A percentile compares a stretch with the other conserved stretches of the same genome.
Evolutionary conservation across 2,113 vertebrate species (phyloP).

Genomic region (Eclectus roratus): DNA sequence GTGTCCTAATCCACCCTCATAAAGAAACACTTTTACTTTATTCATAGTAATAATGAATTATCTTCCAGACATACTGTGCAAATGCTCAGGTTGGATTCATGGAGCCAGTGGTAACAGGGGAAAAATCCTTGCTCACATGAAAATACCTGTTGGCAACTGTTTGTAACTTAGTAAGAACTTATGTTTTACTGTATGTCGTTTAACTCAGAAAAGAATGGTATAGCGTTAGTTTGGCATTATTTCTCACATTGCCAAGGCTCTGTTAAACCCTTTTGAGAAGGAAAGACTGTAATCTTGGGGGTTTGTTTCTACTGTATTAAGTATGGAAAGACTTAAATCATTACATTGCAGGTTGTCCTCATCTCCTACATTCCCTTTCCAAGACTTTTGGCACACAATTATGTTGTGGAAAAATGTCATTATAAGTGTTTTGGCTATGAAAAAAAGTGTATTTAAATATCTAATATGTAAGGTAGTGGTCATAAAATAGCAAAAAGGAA

Average conservation of each 20-base stretch:
- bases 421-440: neutral
- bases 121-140: neutral
- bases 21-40: neutral
- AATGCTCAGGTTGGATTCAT: neutral
- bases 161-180: neutral
- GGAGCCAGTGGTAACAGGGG: fast-evolving
- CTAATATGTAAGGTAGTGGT: neutral
- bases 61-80: neutral
- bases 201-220: neutral
- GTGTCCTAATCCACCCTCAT: neutral
- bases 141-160: neutral
- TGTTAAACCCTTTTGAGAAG: neutral
- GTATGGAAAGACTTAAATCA: neutral
- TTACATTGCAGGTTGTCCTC: neutral
- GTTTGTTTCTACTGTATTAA: neutral
- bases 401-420: neutral
- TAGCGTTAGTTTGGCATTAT: neutral
- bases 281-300: neutral
- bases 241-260: neutral
- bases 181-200: neutral
- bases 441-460: neutral
- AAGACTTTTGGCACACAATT: neutral
- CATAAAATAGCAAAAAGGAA: neutral
- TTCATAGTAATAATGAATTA: neutral
- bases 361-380: neutral